Evolutionary conservation across 2,888 invertebrate genomes (phyloP), one percentile per base, ranked within the genome.

Genomic region (Tenthredo distinguenda): DNA sequence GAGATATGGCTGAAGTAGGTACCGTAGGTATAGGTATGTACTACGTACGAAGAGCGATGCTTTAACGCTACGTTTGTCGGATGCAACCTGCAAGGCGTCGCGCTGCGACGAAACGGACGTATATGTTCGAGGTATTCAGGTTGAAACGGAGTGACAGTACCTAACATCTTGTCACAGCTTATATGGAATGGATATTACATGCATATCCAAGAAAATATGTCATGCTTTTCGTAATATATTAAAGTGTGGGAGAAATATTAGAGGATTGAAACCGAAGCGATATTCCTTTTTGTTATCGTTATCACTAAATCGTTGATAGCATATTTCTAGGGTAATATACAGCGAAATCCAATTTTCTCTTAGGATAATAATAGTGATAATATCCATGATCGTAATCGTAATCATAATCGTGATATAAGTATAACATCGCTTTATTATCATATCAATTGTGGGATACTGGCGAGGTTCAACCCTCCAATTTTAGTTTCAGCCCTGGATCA

Each of bases 71-170:
- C 74, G 74, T 74, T 74, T 74, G 43, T 21, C 43, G 74, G n/a
- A 43, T 74, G 74, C 74, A 74, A 74, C 40, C 31, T 21, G 10
- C 7, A 43, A 40, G 21, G 43, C 40, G 43, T 37, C 12, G n/a
- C 43, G 9, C 26, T 26, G 74, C 15, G 55, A 77, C 81, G 58
- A n/a, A 15, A 34, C n/a, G 18, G 81, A 40, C n/a, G 40, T 65
- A 21, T 81, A 40, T 81, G 40, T 62, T 65, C 31, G 15, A 65
- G 10, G 81, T 3, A 77, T 77, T 77, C 77, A 77, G 31, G 55
- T 50, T 79, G 84, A 26, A 84, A 65, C 18, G 58, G 62, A 15
- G 84, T 84, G 86, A 81, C 58, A 77, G 77, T 47, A 47, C 9
- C 47, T 15, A 47, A 47, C 76, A 76, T 26, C 47, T 40, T 43